Percentiles rank a stretch among this genome's conserved stretches.
phyloP scores from a whole-genome alignment of 1,140 invertebrate genomes.

The Heliconius eleuchia region DNA sequence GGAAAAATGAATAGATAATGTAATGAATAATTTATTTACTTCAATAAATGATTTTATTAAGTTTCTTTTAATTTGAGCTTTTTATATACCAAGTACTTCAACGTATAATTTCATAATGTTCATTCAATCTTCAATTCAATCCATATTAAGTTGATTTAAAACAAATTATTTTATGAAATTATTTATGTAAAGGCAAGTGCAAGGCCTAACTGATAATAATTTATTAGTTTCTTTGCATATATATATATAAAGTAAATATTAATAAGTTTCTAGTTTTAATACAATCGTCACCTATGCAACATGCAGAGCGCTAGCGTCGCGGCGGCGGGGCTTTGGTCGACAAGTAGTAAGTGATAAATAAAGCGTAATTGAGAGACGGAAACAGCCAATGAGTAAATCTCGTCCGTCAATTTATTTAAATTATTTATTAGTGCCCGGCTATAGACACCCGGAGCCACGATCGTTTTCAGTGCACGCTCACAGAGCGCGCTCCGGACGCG shows the following conservation, averaged over 20 bases:
- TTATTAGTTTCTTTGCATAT: neutral
- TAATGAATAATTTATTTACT: too few relatives aligned
- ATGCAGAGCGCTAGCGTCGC: slow-evolving; percentile 33
- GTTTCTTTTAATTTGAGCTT: too few relatives aligned
- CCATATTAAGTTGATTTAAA: too few relatives aligned
- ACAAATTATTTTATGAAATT: too few relatives aligned
- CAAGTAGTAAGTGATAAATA: slow-evolving; percentile 79
- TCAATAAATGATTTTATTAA: too few relatives aligned
- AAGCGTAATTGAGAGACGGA: slow-evolving; percentile 79
- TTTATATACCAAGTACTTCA: too few relatives aligned
- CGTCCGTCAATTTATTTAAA: slow-evolving; percentile 81
- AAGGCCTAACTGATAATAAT: neutral
- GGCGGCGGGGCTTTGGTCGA: slow-evolving; percentile 55
- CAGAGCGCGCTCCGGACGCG: slow-evolving; percentile 67
- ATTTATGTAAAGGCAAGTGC: neutral
- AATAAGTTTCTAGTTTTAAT: neutral
- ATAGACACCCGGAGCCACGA: slow-evolving; percentile 75
- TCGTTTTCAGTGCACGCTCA: slow-evolving; percentile 72
- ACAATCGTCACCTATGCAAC: slow-evolving; percentile 27
- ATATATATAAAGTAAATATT: neutral
- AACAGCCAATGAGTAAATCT: slow-evolving; percentile 81
- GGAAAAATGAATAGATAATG: too few relatives aligned
- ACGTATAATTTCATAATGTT: too few relatives aligned
- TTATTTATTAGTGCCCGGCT: slow-evolving; percentile 80
- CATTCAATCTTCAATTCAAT: too few relatives aligned